A percentile compares a stretch with the other conserved stretches of the same genome.
phyloP scores from a whole-genome alignment of 2,797 vertebrate genomes.

The Sebastes ruberrimus region DNA sequence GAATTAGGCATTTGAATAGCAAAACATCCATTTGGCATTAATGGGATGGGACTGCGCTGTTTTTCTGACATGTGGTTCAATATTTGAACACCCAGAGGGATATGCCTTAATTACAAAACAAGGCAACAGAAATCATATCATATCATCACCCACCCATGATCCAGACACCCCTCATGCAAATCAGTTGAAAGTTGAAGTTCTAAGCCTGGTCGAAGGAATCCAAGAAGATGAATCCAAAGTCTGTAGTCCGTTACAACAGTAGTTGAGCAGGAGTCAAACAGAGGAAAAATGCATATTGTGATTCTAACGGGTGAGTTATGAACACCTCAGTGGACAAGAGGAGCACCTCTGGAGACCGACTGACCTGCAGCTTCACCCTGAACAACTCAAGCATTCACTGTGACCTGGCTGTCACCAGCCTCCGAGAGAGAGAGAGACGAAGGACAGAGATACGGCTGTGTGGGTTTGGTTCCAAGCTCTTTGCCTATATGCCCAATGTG shows the following conservation, averaged over 20 bases:
- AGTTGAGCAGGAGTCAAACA: neutral
- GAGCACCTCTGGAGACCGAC: slow-evolving; percentile 9
- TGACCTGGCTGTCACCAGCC: slow-evolving; percentile 44
- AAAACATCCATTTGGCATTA: slow-evolving; percentile 38
- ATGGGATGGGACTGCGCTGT: slow-evolving; percentile 24
- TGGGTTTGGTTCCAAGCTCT: neutral
- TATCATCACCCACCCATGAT: neutral
- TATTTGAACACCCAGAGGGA: slow-evolving; percentile 30
- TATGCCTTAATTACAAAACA: slow-evolving; percentile 25
- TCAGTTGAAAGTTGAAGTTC: neutral
- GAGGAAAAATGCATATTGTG: neutral
- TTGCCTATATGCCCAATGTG: neutral
- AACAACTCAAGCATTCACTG: slow-evolving; percentile 23
- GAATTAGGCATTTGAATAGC: slow-evolving; percentile 45
- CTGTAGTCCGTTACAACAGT: neutral
- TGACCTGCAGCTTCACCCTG: slow-evolving; percentile 40
- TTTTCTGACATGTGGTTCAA: slow-evolving; percentile 34
- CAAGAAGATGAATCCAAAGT: neutral
- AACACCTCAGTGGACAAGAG: slow-evolving; percentile 29
- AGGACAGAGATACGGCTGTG: neutral
- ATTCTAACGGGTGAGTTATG: slow-evolving; percentile 7
- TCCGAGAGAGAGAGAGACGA: neutral
- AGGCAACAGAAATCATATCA: slow-evolving; percentile 1
- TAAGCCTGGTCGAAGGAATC: neutral
- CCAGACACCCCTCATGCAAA: neutral